Evolutionary conservation across 2,113 vertebrate species (phyloP).

Genomic region (Colaptes auratus): DNA sequence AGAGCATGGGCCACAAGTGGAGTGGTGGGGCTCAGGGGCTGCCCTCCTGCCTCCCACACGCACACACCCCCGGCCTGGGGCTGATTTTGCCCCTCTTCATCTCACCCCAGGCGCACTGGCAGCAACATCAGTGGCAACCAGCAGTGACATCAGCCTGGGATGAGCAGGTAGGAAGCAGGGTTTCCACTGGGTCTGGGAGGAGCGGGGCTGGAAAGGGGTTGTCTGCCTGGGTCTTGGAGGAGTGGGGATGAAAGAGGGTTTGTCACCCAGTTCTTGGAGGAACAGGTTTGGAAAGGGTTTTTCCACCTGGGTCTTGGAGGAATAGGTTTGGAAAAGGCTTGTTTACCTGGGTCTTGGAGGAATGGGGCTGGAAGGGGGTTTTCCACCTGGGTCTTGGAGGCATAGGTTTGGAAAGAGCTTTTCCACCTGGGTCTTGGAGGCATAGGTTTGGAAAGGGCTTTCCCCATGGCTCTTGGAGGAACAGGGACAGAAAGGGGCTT

Average conservation of each 20-base stretch:
- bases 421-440: rapidly evolving
- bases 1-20: slow-evolving; percentile 93
- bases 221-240: no score
- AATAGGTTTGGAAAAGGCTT: no score
- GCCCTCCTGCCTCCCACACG: neutral
- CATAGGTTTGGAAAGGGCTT: no score
- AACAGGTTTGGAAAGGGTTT: no score
- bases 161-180: slow-evolving; percentile 77
- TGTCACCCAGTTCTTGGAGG: no score
- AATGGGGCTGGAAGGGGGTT: no score
- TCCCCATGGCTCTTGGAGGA: slow-evolving; percentile 79
- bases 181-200: rapidly evolving
- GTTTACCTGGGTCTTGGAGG: rapidly evolving
- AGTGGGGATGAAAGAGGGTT: no score
- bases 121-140: slow-evolving; percentile 94
- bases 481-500: slow-evolving; percentile 62
- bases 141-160: slow-evolving; percentile 91
- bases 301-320: no score
- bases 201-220: no score
- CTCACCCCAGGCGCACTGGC: slow-evolving; percentile 84
- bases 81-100: neutral
- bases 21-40: neutral
- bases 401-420: no score
- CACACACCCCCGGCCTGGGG: rapidly evolving
- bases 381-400: rapidly evolving